Evolutionary conservation across 37 sponge, comb jelly and placozoan species (phyloP).

Genomic region (Theonella swinhoei): DNA sequence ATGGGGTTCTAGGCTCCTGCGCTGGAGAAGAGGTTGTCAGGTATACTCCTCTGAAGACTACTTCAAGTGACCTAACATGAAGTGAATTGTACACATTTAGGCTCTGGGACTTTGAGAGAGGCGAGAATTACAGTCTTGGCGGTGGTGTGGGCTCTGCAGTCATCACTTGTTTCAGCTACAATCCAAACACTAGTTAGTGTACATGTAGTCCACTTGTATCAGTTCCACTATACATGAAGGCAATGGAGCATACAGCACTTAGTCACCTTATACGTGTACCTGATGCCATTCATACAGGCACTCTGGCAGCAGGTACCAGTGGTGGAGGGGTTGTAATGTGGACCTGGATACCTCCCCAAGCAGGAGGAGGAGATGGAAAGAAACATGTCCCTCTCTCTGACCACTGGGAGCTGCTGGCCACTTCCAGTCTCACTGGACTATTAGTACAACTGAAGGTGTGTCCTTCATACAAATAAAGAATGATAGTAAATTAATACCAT

Average conservation of each 20-base stretch:
- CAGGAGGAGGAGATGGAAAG: constrained; percentile 1
- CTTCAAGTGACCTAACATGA: neutral
- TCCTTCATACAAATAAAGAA: neutral
- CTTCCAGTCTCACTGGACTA: constrained; percentile 35
- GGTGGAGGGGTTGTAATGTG: constrained; percentile 76
- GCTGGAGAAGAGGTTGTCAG: constrained; percentile 68
- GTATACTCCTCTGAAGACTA: neutral
- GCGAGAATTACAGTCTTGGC: constrained; percentile 76
- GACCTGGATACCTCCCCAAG: constrained; percentile 31
- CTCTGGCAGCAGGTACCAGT: constrained; percentile 87
- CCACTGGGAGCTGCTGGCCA: constrained; percentile 58
- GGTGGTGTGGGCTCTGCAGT: constrained; percentile 18
- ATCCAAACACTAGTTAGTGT: constrained; percentile 54
- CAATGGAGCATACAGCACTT: too few species aligned
- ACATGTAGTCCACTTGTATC: neutral
- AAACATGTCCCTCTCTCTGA: constrained; percentile 12
- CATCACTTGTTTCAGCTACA: constrained; percentile 71
- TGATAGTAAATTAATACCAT: neutral
- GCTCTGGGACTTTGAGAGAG: constrained; percentile 87
- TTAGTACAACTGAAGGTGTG: constrained; percentile 49
- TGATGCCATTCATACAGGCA: constrained; percentile 51
- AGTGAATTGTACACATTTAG: constrained; percentile 17
- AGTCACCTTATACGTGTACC: too few species aligned
- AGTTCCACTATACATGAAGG: too few species aligned
- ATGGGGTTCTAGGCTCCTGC: constrained; percentile 78